Evolutionary conservation across 2,888 invertebrate genomes (phyloP), one percentile per base, ranked within the genome.

Genomic region (Onchidella celtica): DNA sequence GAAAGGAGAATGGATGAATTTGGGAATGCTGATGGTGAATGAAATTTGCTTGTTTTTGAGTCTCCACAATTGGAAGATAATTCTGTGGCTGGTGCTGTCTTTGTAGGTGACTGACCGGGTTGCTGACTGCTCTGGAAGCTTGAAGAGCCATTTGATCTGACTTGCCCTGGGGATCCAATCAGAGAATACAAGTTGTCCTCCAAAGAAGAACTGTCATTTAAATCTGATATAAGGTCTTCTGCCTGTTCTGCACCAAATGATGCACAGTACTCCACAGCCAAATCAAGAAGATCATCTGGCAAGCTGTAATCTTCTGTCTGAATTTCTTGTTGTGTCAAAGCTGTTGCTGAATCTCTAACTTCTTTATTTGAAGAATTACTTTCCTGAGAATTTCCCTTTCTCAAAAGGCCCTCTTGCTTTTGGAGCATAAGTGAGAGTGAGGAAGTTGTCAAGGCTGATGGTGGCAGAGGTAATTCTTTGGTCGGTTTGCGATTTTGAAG

Each of bases 211-310:
- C 32, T 73, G 11, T 66, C 68, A 68, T 36, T 74, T 21, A 80
- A 61, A 68, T 80, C 74, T 63, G 74, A 74, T 17, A 80, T 32
- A 14, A 80, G 36, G 59, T 66, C 74, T 29, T 80, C 74, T 14
- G 80, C 38, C 59, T 80, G 80, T 3, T 75, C 74, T 11, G 47
- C n/a, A 1, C 34, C 80, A 11, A 84, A 38, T 14, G 77, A 47
- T n/a, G 81, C 81, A 70, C 84, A 86, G 76, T 83, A 84, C 70
- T 85, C 84, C 79, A 86, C 82, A 55, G 83, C 85, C 63, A 86
- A 75, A 38, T 86, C 86, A 65, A 86, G 68, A 47, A 86, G 57
- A 47, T 86, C 86, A 29, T 86, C 86, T 2, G 86, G 84, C 29
- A 86, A 68, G 9, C 38, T 40, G 27, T 47, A 57, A 32, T 75